phyloP scores from a whole-genome alignment of 2,113 vertebrate genomes.

The Notechis scutatus region DNA sequence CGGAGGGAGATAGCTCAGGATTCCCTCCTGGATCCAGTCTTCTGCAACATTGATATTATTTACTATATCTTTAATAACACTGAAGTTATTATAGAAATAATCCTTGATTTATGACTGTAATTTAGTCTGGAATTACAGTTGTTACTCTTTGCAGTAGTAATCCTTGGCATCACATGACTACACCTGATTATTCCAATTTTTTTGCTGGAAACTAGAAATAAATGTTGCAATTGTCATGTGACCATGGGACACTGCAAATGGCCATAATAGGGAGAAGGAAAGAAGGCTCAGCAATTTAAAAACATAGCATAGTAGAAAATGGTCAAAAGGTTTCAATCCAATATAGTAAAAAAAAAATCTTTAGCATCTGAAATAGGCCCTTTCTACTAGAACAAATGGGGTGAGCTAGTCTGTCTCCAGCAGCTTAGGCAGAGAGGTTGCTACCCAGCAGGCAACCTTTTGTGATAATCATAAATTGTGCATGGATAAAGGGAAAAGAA shows the following conservation, averaged over 20 bases:
- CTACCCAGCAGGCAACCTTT: not conserved
- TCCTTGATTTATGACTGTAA: not conserved
- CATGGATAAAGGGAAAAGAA: not conserved
- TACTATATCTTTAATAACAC: not conserved
- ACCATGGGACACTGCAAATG: not conserved
- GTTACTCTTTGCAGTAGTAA: not conserved
- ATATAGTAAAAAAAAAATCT: not conserved
- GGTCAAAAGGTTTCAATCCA: not conserved
- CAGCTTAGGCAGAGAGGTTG: not conserved
- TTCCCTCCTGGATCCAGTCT: not conserved
- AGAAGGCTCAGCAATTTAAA: not conserved
- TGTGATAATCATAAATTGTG: not conserved
- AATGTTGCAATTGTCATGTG: not conserved
- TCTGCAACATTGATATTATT: not conserved
- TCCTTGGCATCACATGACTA: not conserved
- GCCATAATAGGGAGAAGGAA: not conserved
- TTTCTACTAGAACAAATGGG: not conserved
- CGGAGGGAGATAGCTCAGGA: not conserved
- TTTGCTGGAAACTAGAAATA: not conserved
- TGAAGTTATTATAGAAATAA: not conserved
- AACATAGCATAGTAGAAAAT: not conserved
- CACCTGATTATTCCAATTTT: not conserved
- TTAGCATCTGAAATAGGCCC: not conserved
- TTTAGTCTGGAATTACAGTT: not conserved
- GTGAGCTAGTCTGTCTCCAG: not conserved